A percentile compares a stretch with the other conserved stretches of the same genome.
Evolutionary conservation across 2,113 vertebrate genomes (phyloP).

Genomic region (Pipra filicauda): DNA sequence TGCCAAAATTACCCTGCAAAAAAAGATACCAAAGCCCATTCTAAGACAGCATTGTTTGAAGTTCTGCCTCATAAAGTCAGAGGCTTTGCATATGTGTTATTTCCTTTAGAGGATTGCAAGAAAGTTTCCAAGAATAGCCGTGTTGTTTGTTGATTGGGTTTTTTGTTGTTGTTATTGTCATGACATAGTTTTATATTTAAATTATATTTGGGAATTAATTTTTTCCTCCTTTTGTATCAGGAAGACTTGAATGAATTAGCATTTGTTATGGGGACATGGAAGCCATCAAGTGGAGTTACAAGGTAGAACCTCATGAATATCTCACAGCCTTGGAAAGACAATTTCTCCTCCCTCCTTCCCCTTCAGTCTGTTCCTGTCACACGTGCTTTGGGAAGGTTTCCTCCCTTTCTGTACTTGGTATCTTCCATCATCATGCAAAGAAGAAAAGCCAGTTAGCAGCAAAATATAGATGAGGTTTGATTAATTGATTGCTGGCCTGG

Average conservation of each 20-base stretch:
- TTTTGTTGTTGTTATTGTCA: not conserved
- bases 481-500: not conserved
- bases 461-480: not conserved
- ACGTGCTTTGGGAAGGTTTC: not conserved
- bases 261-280: not conserved
- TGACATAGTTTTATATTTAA: not conserved
- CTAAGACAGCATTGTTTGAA: not conserved
- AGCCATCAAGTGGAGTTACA: not conserved
- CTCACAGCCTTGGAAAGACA: not conserved
- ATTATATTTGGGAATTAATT: not conserved
- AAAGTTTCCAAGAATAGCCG: not conserved
- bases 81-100: not conserved
- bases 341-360: not conserved
- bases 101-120: too few relatives aligned
- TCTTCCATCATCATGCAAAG: not conserved
- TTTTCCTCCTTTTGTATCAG: not conserved
- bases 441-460: not conserved
- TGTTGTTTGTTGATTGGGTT: not conserved
- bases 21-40: not conserved
- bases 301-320: not conserved
- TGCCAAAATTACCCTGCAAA: not conserved
- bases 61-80: not conserved
- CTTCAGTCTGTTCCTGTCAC: not conserved
- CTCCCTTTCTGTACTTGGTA: fast-evolving
- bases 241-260: not conserved